A percentile compares a stretch with the other conserved stretches of the same genome.
Evolutionary conservation across 2,113 vertebrate genomes (phyloP).

Genomic region (zebrafish (Danio rerio)): GRCz12tu NC_133190.1:25040501-25041000

Average conservation of each 20-base stretch:
- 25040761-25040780: neutral
- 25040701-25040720: neutral
- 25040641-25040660: neutral
- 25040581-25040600: conserved; percentile 28
- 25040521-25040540: neutral
- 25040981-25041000: neutral
- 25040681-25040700: conserved; percentile 10
- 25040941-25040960: conserved; percentile 10
- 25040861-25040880: conserved; percentile 16
- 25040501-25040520: conserved; percentile 32
- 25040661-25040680: neutral
- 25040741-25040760: neutral
- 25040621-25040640: conserved; percentile 34
- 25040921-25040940: neutral
- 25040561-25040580: conserved; percentile 39
- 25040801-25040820: neutral
- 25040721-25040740: neutral
- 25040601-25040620: conserved; percentile 1
- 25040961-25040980: neutral
- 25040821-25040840: neutral
- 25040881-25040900: conserved; percentile 4
- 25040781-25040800: conserved; percentile 5
- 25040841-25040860: neutral
- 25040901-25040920: neutral
- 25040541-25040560: neutral